Evolutionary conservation across 2,113 vertebrate genomes (phyloP).

Genomic region (Oostethus manadensis): DNA sequence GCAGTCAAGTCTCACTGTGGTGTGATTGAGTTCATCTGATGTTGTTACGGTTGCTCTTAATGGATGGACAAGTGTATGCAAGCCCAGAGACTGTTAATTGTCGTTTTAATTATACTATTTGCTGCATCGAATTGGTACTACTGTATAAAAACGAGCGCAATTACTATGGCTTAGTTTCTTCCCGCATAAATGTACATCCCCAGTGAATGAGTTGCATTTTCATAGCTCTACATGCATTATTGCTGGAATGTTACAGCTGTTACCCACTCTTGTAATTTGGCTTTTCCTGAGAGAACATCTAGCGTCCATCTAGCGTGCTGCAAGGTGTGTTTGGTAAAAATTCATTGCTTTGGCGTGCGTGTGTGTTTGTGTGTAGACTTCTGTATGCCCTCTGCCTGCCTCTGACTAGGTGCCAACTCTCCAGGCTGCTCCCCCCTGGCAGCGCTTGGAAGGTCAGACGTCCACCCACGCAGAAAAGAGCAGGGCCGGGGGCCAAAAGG

Average conservation of each 20-base stretch:
- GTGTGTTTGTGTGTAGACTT: conserved; percentile 11
- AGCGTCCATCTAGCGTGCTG: conserved; percentile 19
- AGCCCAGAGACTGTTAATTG: conserved; percentile 44
- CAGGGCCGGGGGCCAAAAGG: conserved; percentile 12
- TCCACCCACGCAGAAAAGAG: conserved; percentile 47
- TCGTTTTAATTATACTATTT: conserved; percentile 36
- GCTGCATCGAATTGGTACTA: conserved; percentile 37
- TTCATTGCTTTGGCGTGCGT: background rate
- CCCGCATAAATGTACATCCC: conserved; percentile 32
- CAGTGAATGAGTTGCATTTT: conserved; percentile 32
- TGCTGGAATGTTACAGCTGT: conserved; percentile 49
- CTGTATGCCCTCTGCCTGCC: conserved; percentile 44
- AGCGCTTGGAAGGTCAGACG: conserved; percentile 54
- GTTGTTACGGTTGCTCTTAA: conserved; percentile 10
- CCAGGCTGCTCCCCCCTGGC: conserved; percentile 69
- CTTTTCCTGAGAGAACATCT: conserved; percentile 63
- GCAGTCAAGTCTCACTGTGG: conserved; percentile 14
- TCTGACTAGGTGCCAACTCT: conserved; percentile 50
- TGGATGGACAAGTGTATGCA: conserved; percentile 20
- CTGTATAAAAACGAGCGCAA: conserved; percentile 24
- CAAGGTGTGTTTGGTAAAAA: background rate
- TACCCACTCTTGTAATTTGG: conserved; percentile 20
- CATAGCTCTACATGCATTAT: conserved; percentile 46
- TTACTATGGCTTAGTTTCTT: conserved; percentile 53
- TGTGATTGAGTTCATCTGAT: conserved; percentile 3